phyloP scores from a whole-genome alignment of 92 coral and sea anemone genomes.

The Epizoanthus rinbou region DNA sequence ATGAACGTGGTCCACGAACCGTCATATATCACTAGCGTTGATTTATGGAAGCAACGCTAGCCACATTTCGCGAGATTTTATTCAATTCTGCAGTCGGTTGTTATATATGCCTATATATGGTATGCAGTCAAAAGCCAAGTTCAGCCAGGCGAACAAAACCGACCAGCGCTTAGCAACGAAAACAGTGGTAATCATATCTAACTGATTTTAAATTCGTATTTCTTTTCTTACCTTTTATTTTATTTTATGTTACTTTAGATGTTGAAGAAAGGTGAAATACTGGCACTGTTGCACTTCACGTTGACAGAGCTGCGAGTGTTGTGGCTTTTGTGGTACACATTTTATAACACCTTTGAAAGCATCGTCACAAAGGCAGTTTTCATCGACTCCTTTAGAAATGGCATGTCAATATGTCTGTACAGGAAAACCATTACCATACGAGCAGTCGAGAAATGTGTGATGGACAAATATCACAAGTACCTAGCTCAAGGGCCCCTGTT shows the following conservation, averaged over 20 bases:
- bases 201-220: too few species aligned
- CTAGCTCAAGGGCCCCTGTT: constrained; percentile 8
- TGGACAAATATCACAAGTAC: background rate
- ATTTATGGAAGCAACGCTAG: too few species aligned
- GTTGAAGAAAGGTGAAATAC: constrained; percentile 20
- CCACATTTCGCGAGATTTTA: too few species aligned
- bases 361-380: background rate
- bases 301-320: constrained; percentile 45
- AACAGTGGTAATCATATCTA: too few species aligned
- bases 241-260: too few species aligned
- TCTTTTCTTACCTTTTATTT: background rate
- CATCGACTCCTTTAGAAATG: background rate
- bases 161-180: too few species aligned
- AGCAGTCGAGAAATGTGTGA: constrained; percentile 5
- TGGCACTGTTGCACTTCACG: constrained; percentile 35
- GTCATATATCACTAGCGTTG: too few species aligned
- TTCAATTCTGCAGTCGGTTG: too few species aligned
- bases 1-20: too few species aligned
- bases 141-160: too few species aligned
- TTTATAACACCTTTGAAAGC: constrained; percentile 26
- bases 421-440: background rate
- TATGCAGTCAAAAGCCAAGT: too few species aligned
- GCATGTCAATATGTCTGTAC: background rate
- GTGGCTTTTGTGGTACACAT: constrained; percentile 44
- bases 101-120: too few species aligned